Evolutionary conservation across 1,140 invertebrate genomes (phyloP), one percentile per base, ranked within the genome.

Genomic region (Pinna nobilis): DNA sequence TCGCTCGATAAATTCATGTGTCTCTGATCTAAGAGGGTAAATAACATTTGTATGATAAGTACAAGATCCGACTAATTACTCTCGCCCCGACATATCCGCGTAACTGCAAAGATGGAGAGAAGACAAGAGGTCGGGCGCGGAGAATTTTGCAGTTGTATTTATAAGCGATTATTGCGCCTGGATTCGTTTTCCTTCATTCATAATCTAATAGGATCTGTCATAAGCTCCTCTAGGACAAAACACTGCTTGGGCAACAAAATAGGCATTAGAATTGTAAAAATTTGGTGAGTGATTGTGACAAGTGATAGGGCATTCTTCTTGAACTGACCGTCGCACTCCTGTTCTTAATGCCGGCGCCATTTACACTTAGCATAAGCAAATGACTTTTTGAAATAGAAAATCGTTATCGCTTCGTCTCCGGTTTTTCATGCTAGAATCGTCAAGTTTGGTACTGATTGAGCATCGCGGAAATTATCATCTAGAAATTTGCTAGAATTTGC

Each of bases 401-500:
- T 30, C 33, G 28, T 33, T 59, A 30, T 30, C 30, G n/a, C 55
- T n/a, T 35, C 5, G 37, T 35, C 30, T 33, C 30, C 30, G 32
- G 37, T 59, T 59, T 59, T 35, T 20, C 55, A 30, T 33, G 37
- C 55, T n/a, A n/a, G n/a, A n/a, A n/a, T n/a, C n/a, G n/a, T 59
- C 18, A 35, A 35, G 18, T 25, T n/a, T 15, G 55, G 30, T 59
- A 30, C 32, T 33, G 37, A 59, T 30, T 59, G 55, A 59, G 30
- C 30, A 59, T 59, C 33, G n/a, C 37, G 30, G 20, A 33, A 59
- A 63, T 63, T 44, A 63, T 63, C 51, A 47, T 18, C 25, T 25
- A 69, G 37, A 67, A 61, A 75, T 75, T 75, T 70, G 73, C 51
- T 25, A 75, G 66, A 75, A 51, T 68, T 70, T 65, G 60, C 66